Percentiles rank a stretch among this genome's conserved stretches.
Evolutionary conservation across 2,113 vertebrate genomes (phyloP).

Genomic region (Fregetta grallaria): DNA sequence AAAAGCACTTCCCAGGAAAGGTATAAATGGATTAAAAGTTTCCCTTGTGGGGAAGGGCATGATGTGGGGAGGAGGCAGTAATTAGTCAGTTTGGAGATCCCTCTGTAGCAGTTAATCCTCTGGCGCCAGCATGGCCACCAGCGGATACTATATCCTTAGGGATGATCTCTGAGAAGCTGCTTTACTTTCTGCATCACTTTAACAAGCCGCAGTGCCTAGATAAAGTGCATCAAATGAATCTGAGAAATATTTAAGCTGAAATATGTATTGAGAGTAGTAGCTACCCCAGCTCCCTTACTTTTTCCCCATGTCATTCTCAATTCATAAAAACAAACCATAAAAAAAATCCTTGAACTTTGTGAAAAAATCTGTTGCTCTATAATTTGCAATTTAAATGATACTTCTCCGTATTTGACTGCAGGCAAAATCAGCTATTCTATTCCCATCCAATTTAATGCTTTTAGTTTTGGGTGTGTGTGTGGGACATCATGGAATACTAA

Average conservation of each 20-base stretch:
- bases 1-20: slow-evolving; percentile 19
- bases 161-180: neutral
- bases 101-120: neutral
- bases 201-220: neutral
- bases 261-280: neutral
- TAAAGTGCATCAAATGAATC: neutral
- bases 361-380: slow-evolving; percentile 54
- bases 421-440: slow-evolving; percentile 38
- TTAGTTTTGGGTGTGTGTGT: neutral
- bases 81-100: slow-evolving; percentile 11
- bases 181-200: slow-evolving; percentile 4
- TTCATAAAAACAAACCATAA: slow-evolving; percentile 48
- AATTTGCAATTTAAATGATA: slow-evolving; percentile 60
- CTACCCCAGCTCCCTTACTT: neutral
- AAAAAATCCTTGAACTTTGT: slow-evolving; percentile 46
- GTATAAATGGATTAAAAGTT: slow-evolving; percentile 38
- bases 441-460: slow-evolving; percentile 51
- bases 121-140: neutral
- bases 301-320: neutral
- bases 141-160: neutral
- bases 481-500: slow-evolving; percentile 29
- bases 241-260: slow-evolving; percentile 19
- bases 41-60: neutral
- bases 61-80: neutral
- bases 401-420: slow-evolving; percentile 36